Evolutionary conservation across 2,113 vertebrate genomes (phyloP).

Genomic region (Oceanodroma tethys): DNA sequence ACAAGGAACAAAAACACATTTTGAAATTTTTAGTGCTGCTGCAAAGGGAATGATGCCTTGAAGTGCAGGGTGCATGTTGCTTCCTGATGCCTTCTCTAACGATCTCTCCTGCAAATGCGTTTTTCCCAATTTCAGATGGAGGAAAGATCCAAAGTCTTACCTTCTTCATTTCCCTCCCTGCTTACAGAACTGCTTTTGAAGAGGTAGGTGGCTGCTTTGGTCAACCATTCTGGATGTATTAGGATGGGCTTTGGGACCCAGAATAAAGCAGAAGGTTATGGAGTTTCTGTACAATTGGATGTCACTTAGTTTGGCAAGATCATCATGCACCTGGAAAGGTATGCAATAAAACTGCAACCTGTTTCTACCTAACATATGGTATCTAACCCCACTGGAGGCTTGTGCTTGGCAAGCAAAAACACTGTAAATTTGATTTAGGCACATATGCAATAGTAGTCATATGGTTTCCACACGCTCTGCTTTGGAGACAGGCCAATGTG

Average conservation of each 20-base stretch:
- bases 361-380: slow-evolving; percentile 52
- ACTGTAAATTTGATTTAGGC: slow-evolving; percentile 56
- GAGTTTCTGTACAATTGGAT: background rate
- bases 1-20: background rate
- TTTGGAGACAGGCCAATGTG: slow-evolving; percentile 47
- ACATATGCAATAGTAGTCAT: slow-evolving; percentile 46
- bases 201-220: background rate
- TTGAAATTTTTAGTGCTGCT: background rate
- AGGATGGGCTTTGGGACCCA: background rate
- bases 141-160: background rate
- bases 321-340: slow-evolving; percentile 36
- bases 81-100: background rate
- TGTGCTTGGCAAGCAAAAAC: slow-evolving; percentile 43
- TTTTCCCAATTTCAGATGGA: background rate
- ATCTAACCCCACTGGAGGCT: slow-evolving; percentile 22
- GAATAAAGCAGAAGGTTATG: background rate
- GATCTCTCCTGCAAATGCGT: background rate
- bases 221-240: background rate
- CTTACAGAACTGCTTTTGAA: background rate
- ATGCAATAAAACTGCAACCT: slow-evolving; percentile 50
- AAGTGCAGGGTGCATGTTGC: background rate
- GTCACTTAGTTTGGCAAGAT: slow-evolving; percentile 13
- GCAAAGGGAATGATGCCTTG: background rate
- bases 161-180: background rate
- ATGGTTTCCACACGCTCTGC: slow-evolving; percentile 51